A percentile compares a stretch with the other conserved stretches of the same genome.
Evolutionary conservation across 2,113 vertebrate genomes (phyloP).

Genomic region (Vanacampus margaritifer): DNA sequence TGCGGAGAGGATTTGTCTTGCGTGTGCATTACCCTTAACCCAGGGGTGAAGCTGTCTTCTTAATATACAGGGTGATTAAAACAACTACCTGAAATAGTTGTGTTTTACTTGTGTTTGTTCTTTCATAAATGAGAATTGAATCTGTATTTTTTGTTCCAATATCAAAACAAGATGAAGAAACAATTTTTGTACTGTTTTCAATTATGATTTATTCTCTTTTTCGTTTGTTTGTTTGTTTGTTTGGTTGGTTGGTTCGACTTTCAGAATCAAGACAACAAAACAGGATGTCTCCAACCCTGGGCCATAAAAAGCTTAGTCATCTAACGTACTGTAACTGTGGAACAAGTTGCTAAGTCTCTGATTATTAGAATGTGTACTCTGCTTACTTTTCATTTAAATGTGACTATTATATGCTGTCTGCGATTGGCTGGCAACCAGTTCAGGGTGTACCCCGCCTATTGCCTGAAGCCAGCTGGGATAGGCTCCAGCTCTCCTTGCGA

Average conservation of each 20-base stretch:
- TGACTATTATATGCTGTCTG: background rate
- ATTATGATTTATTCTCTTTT: background rate
- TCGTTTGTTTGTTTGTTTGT: background rate
- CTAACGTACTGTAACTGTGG: too few species aligned
- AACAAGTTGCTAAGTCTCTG: background rate
- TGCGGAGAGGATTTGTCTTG: slow-evolving; percentile 71
- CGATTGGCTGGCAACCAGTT: too few species aligned
- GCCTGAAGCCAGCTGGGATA: too few species aligned
- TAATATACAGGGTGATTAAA: background rate
- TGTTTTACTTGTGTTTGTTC: background rate
- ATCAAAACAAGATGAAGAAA: background rate
- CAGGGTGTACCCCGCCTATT: too few species aligned
- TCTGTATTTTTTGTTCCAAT: background rate
- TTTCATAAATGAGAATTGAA: background rate
- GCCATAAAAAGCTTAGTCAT: slow-evolving; percentile 36
- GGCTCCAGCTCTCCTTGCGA: too few species aligned
- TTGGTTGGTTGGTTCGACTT: too few species aligned
- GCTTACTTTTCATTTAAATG: background rate
- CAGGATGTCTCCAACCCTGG: slow-evolving; percentile 55
- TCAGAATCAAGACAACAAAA: slow-evolving; percentile 55
- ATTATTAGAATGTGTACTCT: background rate
- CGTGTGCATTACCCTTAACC: slow-evolving; percentile 78
- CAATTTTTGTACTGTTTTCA: background rate
- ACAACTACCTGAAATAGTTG: background rate
- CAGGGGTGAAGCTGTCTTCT: slow-evolving; percentile 59